phyloP scores from a whole-genome alignment of 92 coral and sea anemone species.

The Plumapathes pennacea region DNA sequence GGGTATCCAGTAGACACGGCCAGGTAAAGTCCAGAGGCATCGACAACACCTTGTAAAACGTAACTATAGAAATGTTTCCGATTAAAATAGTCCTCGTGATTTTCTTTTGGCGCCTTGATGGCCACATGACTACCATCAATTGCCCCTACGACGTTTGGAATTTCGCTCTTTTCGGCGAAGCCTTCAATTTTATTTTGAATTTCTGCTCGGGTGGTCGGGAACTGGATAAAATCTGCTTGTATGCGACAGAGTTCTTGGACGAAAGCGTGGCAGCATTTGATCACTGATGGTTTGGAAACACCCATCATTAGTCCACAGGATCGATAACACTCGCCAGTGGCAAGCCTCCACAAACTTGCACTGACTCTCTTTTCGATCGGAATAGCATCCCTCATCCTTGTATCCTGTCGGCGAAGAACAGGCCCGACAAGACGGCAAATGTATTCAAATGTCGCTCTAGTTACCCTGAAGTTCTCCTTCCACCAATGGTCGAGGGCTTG shows the following conservation, averaged over 20 bases:
- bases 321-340: constrained; percentile 45
- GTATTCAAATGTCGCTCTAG: constrained; percentile 39
- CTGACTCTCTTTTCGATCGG: constrained; percentile 45
- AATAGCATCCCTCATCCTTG: constrained; percentile 26
- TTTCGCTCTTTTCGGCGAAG: constrained; percentile 12
- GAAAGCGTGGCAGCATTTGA: constrained; percentile 42
- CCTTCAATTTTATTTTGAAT: constrained; percentile 32
- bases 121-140: constrained; percentile 37
- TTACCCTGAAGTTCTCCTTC: constrained; percentile 47
- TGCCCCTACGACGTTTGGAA: constrained; percentile 43
- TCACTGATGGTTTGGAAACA: constrained; percentile 27
- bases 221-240: constrained; percentile 30
- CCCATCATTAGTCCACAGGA: constrained; percentile 50
- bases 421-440: constrained; percentile 44
- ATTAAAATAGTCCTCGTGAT: constrained; percentile 41
- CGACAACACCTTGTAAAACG: constrained; percentile 50
- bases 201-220: constrained; percentile 37
- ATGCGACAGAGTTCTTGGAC: constrained; percentile 15
- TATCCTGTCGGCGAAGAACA: constrained; percentile 18
- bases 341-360: constrained; percentile 38
- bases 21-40: constrained; percentile 30
- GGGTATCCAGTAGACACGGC: constrained; percentile 47
- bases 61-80: constrained; percentile 44
- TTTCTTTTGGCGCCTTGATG: constrained; percentile 33
- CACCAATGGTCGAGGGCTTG: constrained; percentile 42